Conservation (phyloP, 2,797 vertebrate species). For the Melanotaenia pygmaea region DNA sequence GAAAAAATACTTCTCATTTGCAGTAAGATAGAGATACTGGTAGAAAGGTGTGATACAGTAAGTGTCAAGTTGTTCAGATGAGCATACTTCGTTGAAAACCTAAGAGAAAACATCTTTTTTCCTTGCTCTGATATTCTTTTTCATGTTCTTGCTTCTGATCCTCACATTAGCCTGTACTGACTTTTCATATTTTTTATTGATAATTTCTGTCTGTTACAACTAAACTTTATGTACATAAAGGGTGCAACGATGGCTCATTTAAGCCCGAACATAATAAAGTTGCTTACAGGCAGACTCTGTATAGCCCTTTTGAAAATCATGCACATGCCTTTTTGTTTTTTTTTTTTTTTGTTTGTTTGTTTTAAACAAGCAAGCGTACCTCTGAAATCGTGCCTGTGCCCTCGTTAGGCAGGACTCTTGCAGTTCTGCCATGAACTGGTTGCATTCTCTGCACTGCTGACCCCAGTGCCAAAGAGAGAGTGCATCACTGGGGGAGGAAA, state of each 20-base stretch:
- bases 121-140: neutral
- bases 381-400: neutral
- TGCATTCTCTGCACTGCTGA: neutral
- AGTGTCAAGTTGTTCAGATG: slow-evolving; percentile 52
- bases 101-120: slow-evolving; percentile 29
- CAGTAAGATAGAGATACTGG: slow-evolving; percentile 2
- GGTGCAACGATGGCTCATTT: neutral
- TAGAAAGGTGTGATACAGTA: slow-evolving; percentile 39
- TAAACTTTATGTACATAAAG: neutral
- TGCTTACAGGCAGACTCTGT: too few relatives aligned
- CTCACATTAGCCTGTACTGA: neutral
- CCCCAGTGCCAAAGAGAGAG: neutral
- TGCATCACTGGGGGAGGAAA: neutral
- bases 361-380: neutral
- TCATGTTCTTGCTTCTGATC: neutral
- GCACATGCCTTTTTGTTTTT: neutral
- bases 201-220: too few relatives aligned
- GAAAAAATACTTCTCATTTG: slow-evolving; percentile 6
- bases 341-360: too few relatives aligned
- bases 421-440: neutral
- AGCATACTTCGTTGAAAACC: slow-evolving; percentile 13
- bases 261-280: too few relatives aligned
- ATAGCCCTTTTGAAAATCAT: neutral
- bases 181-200: neutral
- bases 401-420: neutral